Base-by-base conservation (phyloP, 30 jellyfish, hydroid and myxozoan species). In the Aurelia aurita region DNA sequence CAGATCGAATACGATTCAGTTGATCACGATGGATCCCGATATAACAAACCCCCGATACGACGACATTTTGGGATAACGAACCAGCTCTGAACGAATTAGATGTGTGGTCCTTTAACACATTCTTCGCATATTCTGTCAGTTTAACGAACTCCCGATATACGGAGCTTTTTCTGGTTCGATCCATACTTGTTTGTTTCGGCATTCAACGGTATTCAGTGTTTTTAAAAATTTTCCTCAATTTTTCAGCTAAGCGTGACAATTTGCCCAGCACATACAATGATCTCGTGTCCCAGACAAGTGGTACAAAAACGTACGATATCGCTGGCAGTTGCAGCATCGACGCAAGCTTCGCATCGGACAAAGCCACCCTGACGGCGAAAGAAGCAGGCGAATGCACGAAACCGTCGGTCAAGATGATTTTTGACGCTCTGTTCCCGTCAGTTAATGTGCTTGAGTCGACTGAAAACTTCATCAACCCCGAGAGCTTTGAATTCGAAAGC, bases 351-450 rank as follows among this genome's bases (percentile, higher is more conserved):
- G 63, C 58, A 23, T 12, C 58, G 2, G 78, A 68, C 21, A 49
- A 49, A 23, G 85, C 85, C 9, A 58, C 25, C 15, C 60, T 81
- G 64, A 39, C 59, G 58, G 72, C 55, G 55, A 58, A 81, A 53
- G 77, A 60, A 5, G 84, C 51, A 0, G 69, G 69, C 28, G 91
- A 58, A 15, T 81, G 91, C 75, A 34, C 68, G 16, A 70, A 73
- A 61, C 95, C 95, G 31, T 86, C 95, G 1, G 39, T 86, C 55
- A 73, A 78, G 25, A 65, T 35, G 10, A 76, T 86, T 15, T 73
- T 74, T 59, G 60, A 26, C 27, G 45, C 20, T 25, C 32, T 86
- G 51, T 86, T 86, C 66, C 95, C 95, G 8, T 6, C 84, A 1
- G 72, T 86, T 73, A 49, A 61, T 8, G 73, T 86, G 15, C 35